A percentile compares a stretch with the other conserved stretches of the same genome.
Conservation (phyloP, 2,888 invertebrate genomes). For the Deroplatys truncata region DNA sequence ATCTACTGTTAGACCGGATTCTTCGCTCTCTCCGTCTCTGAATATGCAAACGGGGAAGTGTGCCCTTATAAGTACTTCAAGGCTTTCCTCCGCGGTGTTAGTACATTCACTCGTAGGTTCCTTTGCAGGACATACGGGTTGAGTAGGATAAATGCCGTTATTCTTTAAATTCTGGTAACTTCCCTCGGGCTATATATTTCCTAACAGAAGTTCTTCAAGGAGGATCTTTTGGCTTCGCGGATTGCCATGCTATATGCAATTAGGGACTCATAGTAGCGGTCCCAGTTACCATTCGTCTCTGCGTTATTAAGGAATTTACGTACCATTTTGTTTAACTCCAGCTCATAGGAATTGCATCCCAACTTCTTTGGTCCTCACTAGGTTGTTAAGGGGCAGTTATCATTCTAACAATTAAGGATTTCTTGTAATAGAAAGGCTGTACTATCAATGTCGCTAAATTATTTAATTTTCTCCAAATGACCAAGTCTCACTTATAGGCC, state of each 20-base stretch:
- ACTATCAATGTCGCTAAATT: no score
- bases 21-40: no score
- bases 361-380: background rate
- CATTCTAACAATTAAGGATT: no score
- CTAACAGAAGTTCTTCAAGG: background rate
- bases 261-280: background rate
- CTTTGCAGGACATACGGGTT: background rate
- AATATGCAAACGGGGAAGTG: background rate
- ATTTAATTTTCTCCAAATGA: no score
- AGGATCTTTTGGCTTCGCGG: background rate
- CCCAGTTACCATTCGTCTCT: background rate
- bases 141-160: background rate
- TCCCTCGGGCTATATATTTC: background rate
- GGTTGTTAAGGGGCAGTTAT: background rate
- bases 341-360: background rate
- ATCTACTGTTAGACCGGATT: no score
- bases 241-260: background rate
- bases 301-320: background rate
- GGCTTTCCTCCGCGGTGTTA: no score
- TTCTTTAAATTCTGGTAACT: background rate
- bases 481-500: no score
- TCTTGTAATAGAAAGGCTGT: no score
- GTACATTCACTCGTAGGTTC: no score
- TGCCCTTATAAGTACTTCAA: background rate
- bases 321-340: background rate